These are phyloP conservation scores for Chloromyia formosa DNA, from an alignment of 2,888 invertebrate species.

Conservation along the genomic window DNA sequence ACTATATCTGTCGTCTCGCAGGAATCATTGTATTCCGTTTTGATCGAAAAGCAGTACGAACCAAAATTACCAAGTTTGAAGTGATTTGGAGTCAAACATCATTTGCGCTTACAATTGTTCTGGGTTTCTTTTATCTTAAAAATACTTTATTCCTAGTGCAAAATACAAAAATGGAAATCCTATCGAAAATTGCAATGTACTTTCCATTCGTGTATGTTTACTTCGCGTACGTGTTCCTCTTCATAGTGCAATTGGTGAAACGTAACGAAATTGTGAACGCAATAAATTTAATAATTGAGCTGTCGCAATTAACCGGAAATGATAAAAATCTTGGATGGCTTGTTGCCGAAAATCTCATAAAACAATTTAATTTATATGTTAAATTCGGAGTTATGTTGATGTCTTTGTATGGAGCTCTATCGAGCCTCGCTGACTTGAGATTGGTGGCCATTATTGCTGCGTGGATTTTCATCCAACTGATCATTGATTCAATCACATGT, in stretches of 20 bases:
- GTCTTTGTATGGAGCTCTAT: neutral
- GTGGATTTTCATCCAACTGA: neutral
- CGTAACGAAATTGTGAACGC: neutral
- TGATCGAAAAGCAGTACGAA: neutral
- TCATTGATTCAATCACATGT: neutral
- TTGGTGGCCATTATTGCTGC: neutral
- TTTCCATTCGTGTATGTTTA: constrained; percentile 3
- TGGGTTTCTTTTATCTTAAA: neutral
- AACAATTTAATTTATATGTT: neutral
- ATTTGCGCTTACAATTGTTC: neutral
- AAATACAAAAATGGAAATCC: neutral
- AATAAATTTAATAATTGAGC: neutral
- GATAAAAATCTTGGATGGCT: neutral
- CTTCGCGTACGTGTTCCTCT: constrained; percentile 5
- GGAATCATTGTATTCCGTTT: neutral
- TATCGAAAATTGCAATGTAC: neutral
- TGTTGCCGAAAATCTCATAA: neutral
- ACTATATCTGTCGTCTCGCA: neutral
- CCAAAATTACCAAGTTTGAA: neutral
- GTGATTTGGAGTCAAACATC: neutral
- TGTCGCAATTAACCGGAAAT: neutral
- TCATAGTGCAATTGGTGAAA: neutral
- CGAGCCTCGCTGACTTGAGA: neutral
- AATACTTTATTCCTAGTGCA: neutral
- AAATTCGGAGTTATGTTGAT: neutral